A percentile compares a stretch with the other conserved stretches of the same genome.
These are phyloP conservation scores for Serripes groenlandicus DNA, from an alignment of 2,888 invertebrate species.

Conservation along the genomic window DNA sequence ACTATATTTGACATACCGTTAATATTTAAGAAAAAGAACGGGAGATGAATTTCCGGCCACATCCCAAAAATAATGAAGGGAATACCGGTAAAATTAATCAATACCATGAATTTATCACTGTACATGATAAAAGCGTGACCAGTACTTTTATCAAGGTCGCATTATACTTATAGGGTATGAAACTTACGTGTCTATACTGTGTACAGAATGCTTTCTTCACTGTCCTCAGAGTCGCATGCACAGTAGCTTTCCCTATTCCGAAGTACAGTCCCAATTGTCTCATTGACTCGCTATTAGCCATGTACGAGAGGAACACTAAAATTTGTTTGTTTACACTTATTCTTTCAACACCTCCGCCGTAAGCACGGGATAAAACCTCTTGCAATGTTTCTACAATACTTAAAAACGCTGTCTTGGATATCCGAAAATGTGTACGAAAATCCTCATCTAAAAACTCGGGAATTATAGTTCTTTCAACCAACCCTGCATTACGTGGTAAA, in stretches of 20 bases:
- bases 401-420: not conserved
- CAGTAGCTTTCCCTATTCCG: not conserved
- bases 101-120: no score
- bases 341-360: not conserved
- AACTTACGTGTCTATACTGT: not conserved
- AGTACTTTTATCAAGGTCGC: no score
- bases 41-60: no score
- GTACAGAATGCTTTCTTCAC: not conserved
- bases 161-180: no score
- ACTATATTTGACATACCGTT: no score
- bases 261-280: not conserved
- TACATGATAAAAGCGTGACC: no score
- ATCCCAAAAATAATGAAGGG: no score
- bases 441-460: not conserved
- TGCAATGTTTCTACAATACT: not conserved
- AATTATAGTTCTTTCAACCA: not conserved
- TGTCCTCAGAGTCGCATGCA: not conserved
- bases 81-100: no score
- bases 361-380: not conserved
- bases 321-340: not conserved
- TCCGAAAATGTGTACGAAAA: not conserved
- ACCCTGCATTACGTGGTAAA: no score
- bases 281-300: not conserved
- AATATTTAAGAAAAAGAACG: no score
- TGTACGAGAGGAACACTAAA: not conserved